Conservation (phyloP, 1,140 invertebrate genomes). For the Drosophila kepulauana region DNA sequence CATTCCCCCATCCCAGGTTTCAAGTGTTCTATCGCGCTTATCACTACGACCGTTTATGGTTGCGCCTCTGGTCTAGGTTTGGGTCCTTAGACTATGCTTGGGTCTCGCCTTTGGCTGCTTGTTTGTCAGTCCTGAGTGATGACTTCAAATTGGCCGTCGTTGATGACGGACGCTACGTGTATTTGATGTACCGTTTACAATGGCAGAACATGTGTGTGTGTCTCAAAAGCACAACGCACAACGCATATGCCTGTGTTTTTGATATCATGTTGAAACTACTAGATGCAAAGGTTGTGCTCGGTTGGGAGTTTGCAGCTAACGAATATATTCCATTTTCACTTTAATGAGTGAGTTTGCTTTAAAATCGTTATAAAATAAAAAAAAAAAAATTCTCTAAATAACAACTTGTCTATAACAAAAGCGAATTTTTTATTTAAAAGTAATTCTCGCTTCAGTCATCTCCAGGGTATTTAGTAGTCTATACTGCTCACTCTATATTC, state of each 20-base stretch:
- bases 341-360: no score
- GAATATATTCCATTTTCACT: neutral
- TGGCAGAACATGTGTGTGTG: slow-evolving; percentile 62
- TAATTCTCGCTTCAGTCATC: neutral
- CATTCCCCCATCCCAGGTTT: neutral
- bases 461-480: slow-evolving; percentile 31
- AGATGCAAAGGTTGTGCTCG: neutral
- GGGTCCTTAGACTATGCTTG: slow-evolving; percentile 16
- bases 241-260: slow-evolving; percentile 18
- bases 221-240: slow-evolving; percentile 11
- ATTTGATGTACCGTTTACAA: slow-evolving; percentile 41
- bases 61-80: slow-evolving; percentile 4
- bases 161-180: slow-evolving; percentile 65
- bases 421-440: neutral
- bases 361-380: no score
- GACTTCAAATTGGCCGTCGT: slow-evolving; percentile 79
- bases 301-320: neutral
- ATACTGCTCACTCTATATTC: slow-evolving; percentile 4
- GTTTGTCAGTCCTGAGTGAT: slow-evolving; percentile 79
- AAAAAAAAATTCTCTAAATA: no score
- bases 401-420: neutral
- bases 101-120: slow-evolving; percentile 50
- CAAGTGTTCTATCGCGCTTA: slow-evolving; percentile 30
- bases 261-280: slow-evolving; percentile 12
- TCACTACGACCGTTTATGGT: slow-evolving; percentile 29